Percentiles rank a stretch among this genome's conserved stretches.
These are phyloP conservation scores for Hydropotes inermis DNA, from an alignment of 2,113 vertebrate species.

Conservation along the genomic window DNA sequence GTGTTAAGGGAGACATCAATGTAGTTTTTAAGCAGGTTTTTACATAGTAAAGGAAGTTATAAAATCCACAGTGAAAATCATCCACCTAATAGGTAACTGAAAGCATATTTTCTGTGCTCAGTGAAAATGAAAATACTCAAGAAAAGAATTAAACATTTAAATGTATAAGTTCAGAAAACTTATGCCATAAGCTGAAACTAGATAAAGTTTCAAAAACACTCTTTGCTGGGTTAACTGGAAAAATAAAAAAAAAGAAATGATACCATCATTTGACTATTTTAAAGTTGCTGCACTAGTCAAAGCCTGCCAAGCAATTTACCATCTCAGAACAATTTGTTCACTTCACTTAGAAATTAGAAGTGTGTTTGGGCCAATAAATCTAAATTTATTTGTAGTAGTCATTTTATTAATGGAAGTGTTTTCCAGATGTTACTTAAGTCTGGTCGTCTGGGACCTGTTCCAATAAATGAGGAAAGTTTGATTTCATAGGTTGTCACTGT, in stretches of 20 bases:
- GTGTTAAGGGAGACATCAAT: not conserved
- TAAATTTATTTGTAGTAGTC: constrained; percentile 81
- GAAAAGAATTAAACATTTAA: not conserved
- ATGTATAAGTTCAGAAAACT: not conserved
- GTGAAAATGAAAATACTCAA: not conserved
- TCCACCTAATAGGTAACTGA: not conserved
- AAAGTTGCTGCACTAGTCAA: constrained; percentile 33
- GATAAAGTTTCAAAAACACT: not conserved
- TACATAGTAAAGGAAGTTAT: not conserved
- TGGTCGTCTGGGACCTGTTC: constrained; percentile 80
- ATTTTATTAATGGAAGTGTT: constrained; percentile 85
- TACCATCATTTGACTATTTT: constrained; percentile 11
- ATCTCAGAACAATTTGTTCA: constrained; percentile 81
- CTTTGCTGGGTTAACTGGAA: constrained; percentile 46
- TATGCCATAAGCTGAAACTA: not conserved
- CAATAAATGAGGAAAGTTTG: constrained; percentile 85
- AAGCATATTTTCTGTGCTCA: not conserved
- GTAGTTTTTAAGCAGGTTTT: not conserved
- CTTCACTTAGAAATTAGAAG: constrained; percentile 78
- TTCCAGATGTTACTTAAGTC: constrained; percentile 85
- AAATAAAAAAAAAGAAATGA: not conserved
- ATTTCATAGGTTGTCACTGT: constrained; percentile 83
- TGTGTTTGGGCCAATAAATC: constrained; percentile 81
- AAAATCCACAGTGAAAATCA: not conserved
- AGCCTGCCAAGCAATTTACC: constrained; percentile 63